Evolutionary conservation across 1,140 invertebrate species (phyloP).

Genomic region (Tetramorium alpestre): DNA sequence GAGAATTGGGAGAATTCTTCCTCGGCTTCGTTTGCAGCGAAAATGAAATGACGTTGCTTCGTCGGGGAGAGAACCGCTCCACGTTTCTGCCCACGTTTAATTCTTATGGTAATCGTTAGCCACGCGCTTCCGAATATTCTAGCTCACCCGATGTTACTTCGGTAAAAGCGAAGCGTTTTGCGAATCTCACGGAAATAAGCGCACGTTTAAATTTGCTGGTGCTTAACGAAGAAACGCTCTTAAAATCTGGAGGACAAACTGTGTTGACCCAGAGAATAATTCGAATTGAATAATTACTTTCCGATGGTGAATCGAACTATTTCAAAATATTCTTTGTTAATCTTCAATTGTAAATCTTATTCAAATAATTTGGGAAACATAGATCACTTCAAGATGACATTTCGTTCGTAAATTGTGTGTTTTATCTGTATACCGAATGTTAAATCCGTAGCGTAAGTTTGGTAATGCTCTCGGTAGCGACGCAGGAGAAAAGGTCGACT

Average conservation of each 20-base stretch:
- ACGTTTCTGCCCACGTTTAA: constrained; percentile 57
- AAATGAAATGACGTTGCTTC: constrained; percentile 65
- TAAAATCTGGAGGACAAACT: background rate
- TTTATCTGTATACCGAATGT: background rate
- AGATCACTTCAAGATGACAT: background rate
- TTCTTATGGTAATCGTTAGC: constrained; percentile 68
- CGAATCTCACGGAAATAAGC: constrained; percentile 25
- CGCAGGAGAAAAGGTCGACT: background rate
- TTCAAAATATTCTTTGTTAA: background rate
- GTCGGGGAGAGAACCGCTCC: constrained; percentile 17
- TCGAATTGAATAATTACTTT: constrained; percentile 10
- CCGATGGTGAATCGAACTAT: background rate
- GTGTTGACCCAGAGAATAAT: background rate
- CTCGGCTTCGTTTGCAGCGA: constrained; percentile 60
- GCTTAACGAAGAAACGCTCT: background rate
- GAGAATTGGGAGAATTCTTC: constrained; percentile 69
- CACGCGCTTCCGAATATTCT: constrained; percentile 64
- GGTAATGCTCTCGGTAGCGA: background rate
- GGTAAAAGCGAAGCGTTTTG: constrained; percentile 8
- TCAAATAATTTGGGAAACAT: background rate
- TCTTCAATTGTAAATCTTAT: background rate
- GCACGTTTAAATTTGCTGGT: constrained; percentile 28
- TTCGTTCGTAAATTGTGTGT: background rate
- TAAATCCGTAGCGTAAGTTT: constrained; percentile 8
- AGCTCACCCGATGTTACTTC: constrained; percentile 2